These are phyloP conservation scores for Tridacna crocea DNA, from an alignment of 2,888 invertebrate species.

Conservation along the genomic window DNA sequence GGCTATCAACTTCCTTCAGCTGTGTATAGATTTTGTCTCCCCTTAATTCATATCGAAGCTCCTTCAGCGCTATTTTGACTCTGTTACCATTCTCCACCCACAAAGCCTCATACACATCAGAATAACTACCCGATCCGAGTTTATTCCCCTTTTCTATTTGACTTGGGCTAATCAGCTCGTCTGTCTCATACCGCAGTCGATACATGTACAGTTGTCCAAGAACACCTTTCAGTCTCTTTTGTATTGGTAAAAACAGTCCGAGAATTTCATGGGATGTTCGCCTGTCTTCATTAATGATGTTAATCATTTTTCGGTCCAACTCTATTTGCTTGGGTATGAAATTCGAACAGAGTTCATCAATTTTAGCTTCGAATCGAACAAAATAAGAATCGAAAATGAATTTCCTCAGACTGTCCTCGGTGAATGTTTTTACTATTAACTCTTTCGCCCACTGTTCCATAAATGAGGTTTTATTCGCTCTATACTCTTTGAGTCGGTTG, in stretches of 20 bases:
- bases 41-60: constrained; percentile 39
- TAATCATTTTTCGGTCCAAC: constrained; percentile 56
- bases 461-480: constrained; percentile 48
- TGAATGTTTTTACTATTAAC: constrained; percentile 38
- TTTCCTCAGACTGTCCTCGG: constrained; percentile 37
- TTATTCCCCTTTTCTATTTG: constrained; percentile 23
- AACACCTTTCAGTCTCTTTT: constrained; percentile 46
- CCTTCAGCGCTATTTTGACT: constrained; percentile 61
- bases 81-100: constrained; percentile 12
- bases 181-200: constrained; percentile 52
- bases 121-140: constrained; percentile 60
- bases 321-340: constrained; percentile 65
- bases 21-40: constrained; percentile 54
- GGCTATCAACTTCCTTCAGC: constrained; percentile 62
- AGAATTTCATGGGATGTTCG: constrained; percentile 58
- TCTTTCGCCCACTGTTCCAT: constrained; percentile 61
- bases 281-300: constrained; percentile 59
- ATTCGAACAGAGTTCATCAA: constrained; percentile 56
- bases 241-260: constrained; percentile 56
- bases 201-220: constrained; percentile 53
- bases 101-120: constrained; percentile 51
- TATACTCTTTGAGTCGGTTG: constrained; percentile 45
- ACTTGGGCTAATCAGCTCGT: constrained; percentile 41
- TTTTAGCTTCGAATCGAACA: constrained; percentile 45
- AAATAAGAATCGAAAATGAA: constrained; percentile 54